Percentiles rank a stretch among this genome's conserved stretches.
Conservation (phyloP, 92 coral and sea anemone species). For the Siderastrea siderea region DNA sequence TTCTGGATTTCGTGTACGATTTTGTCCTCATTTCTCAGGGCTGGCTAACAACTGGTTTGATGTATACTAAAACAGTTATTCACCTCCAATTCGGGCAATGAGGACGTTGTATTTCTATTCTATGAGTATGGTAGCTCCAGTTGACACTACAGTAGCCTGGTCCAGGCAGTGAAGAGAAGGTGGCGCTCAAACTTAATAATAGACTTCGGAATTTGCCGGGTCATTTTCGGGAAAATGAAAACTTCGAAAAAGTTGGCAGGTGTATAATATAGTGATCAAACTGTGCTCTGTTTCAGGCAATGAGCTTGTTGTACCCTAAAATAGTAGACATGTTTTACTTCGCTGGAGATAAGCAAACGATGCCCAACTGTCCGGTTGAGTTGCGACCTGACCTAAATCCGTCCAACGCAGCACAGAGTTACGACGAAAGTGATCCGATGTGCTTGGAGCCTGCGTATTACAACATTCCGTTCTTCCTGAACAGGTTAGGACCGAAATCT, state of each 20-base stretch:
- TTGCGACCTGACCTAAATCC: constrained; percentile 74
- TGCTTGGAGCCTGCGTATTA: constrained; percentile 52
- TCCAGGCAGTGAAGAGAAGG: no score
- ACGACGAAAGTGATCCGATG: constrained; percentile 22
- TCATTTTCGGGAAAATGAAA: background rate
- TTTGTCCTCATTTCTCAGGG: no score
- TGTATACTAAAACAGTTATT: no score
- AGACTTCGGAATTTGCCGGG: no score
- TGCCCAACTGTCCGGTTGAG: constrained; percentile 77
- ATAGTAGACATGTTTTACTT: constrained; percentile 70
- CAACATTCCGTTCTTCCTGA: constrained; percentile 70
- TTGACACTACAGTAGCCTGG: no score
- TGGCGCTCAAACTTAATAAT: no score
- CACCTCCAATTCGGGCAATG: no score
- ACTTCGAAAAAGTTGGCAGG: no score
- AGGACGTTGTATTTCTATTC: no score
- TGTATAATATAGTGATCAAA: background rate
- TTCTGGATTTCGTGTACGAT: no score
- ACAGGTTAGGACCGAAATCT: constrained; percentile 69
- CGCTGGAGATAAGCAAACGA: constrained; percentile 72
- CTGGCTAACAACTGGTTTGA: no score
- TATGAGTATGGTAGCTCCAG: no score
- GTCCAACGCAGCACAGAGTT: constrained; percentile 73
- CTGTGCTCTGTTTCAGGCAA: constrained; percentile 61
- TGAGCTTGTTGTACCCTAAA: constrained; percentile 72